Evolutionary conservation across 2,113 vertebrate species (phyloP), one percentile per base, ranked within the genome.

Genomic region (Oryctolagus cuniculus): DNA sequence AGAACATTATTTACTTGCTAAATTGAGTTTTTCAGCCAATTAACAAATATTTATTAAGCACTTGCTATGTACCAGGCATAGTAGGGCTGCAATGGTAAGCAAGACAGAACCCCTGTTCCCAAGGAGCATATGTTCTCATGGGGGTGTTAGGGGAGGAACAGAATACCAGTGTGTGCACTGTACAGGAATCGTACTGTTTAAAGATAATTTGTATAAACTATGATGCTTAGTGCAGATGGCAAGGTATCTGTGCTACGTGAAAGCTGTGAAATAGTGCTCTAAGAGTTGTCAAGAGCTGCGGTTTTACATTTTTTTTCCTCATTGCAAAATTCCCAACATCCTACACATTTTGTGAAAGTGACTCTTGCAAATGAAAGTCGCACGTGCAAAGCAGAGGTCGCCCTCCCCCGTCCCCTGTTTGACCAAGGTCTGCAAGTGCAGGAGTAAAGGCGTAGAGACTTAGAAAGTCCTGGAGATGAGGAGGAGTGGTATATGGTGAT

Each of bases 251-350:
- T 92, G 97, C 98, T 97, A 78, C 83, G 70, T 95, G 93, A 97
- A 98, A 98, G 98, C 98, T 98, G 98, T 98, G 98, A 98, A 98
- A 96, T 98, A 96, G 96, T 96, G 95, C 97, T 98, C 91, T 79
- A 93, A 94, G 98, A 97, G 93, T 95, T 98, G 97, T 98, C 97
- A 95, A 98, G 98, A 98, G 97, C 97, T 95, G 85, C 97, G 95
- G 96, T 98, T 98, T 97, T 98, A 97, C 74, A 38, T 58, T 97
- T 97, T 92, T 78, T 95, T 31, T 55, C 97, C 92, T 98, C 96
- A 51, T 97, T 97, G 94, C 96, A 97, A 96, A 95, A 72, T 58
- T 96, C 92, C 92, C 6, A 4, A 97, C 94, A 96, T 97, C 93
- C 92, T 96, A 95, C 95, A 72, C 90, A 97, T 89, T 97, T 78